Evolutionary conservation across 92 coral and sea anemone genomes (phyloP).

Genomic region (Porites divaricata): DNA sequence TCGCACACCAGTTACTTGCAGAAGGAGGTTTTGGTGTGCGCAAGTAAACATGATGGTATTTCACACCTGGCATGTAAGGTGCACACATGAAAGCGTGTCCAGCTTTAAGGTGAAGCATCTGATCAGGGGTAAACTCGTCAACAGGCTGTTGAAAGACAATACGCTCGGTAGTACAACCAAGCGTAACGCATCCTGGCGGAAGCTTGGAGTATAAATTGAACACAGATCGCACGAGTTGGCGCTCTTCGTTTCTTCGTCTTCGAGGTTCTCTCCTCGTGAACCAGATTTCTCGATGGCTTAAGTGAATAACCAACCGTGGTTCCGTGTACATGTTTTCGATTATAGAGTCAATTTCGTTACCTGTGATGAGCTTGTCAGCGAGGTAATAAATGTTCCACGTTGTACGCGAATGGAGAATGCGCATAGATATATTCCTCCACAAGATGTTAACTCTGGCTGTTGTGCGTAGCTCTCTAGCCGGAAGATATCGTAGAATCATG

Average conservation of each 20-base stretch:
- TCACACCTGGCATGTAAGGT: slow-evolving; percentile 89
- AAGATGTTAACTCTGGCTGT: slow-evolving; percentile 88
- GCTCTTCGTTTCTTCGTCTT: slow-evolving; percentile 73
- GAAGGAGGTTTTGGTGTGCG: slow-evolving; percentile 73
- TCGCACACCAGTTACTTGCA: slow-evolving; percentile 71
- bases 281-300: slow-evolving; percentile 95
- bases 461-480: slow-evolving; percentile 81
- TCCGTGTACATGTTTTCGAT: slow-evolving; percentile 65
- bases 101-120: slow-evolving; percentile 72
- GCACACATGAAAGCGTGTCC: slow-evolving; percentile 86
- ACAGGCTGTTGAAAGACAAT: slow-evolving; percentile 74
- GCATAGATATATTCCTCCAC: slow-evolving; percentile 83
- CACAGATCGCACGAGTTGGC: slow-evolving; percentile 85
- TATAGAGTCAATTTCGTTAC: slow-evolving; percentile 66
- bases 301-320: slow-evolving; percentile 74
- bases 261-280: slow-evolving; percentile 78
- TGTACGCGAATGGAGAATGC: slow-evolving; percentile 80
- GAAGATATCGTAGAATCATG: slow-evolving; percentile 74
- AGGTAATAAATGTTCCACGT: slow-evolving; percentile 70
- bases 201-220: slow-evolving; percentile 63
- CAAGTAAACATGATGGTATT: slow-evolving; percentile 84
- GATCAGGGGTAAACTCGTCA: slow-evolving; percentile 27
- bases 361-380: slow-evolving; percentile 68
- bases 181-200: slow-evolving; percentile 74
- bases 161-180: slow-evolving; percentile 96